Percentiles rank a stretch among this genome's conserved stretches.
Evolutionary conservation across 2,888 invertebrate genomes (phyloP).

Genomic region (Elmis aenea): DNA sequence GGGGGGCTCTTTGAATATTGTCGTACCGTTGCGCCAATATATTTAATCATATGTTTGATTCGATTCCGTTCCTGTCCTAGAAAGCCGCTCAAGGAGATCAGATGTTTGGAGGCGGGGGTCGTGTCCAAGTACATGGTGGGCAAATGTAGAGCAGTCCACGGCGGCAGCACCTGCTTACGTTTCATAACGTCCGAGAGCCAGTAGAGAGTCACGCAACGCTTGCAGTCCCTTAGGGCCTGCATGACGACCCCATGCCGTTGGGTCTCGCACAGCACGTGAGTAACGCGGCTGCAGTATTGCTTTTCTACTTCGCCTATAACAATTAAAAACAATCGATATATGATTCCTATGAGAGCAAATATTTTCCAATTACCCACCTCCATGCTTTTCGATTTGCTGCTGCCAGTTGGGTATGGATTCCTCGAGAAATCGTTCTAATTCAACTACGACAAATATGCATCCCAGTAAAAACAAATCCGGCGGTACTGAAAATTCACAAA

Average conservation of each 20-base stretch:
- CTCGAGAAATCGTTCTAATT: slow-evolving; percentile 39
- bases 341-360: too few relatives aligned
- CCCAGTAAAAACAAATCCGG: slow-evolving; percentile 86
- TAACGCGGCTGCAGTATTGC: slow-evolving; percentile 78
- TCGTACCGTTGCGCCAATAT: slow-evolving; percentile 82
- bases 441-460: slow-evolving; percentile 76
- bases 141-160: slow-evolving; percentile 91
- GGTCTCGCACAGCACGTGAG: slow-evolving; percentile 88
- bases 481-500: slow-evolving; percentile 52
- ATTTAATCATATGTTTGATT: slow-evolving; percentile 78
- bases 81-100: slow-evolving; percentile 86
- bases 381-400: slow-evolving; percentile 43
- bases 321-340: slow-evolving; percentile 6
- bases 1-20: too few relatives aligned
- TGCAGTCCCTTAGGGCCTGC: slow-evolving; percentile 68
- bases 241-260: slow-evolving; percentile 88
- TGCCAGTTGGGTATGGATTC: slow-evolving; percentile 41
- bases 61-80: slow-evolving; percentile 77
- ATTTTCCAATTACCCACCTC: slow-evolving; percentile 33
- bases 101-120: slow-evolving; percentile 68
- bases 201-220: slow-evolving; percentile 73
- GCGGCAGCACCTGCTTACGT: slow-evolving; percentile 81
- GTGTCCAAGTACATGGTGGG: slow-evolving; percentile 63
- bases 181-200: slow-evolving; percentile 90
- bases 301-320: slow-evolving; percentile 78